A percentile compares a stretch with the other conserved stretches of the same genome.
phyloP scores from a whole-genome alignment of 2,113 vertebrate species.

The Odontophorus gujanensis region DNA sequence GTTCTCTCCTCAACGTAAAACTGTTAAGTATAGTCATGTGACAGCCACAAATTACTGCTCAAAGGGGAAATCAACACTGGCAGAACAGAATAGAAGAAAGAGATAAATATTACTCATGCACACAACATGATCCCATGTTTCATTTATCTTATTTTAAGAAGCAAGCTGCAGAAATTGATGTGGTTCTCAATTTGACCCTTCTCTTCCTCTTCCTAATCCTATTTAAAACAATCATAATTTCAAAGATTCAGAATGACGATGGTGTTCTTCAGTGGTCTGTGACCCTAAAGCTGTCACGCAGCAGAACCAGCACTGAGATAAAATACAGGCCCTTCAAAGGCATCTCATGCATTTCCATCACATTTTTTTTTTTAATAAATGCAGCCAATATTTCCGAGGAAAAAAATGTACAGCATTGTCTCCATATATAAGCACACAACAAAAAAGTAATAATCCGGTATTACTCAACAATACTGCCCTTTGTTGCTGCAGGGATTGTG shows the following conservation, averaged over 20 bases:
- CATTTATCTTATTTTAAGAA: conserved; percentile 26
- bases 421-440: background rate
- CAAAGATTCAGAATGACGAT: background rate
- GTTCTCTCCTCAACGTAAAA: background rate
- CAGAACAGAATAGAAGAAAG: background rate
- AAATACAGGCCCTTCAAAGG: background rate
- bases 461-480: background rate
- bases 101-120: background rate
- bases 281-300: background rate
- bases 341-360: background rate
- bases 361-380: background rate
- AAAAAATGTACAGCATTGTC: background rate
- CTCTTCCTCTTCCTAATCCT: conserved; percentile 9
- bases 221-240: conserved; percentile 21
- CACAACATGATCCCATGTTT: background rate
- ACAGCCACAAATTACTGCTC: background rate
- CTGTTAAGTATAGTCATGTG: background rate
- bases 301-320: background rate
- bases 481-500: background rate
- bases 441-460: background rate
- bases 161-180: background rate
- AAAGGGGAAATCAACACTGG: background rate
- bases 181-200: background rate
- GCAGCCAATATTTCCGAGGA: background rate
- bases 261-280: background rate